These are phyloP conservation scores for Parnassius glacialis DNA, from an alignment of 2,888 invertebrate species.

Conservation along the genomic window DNA sequence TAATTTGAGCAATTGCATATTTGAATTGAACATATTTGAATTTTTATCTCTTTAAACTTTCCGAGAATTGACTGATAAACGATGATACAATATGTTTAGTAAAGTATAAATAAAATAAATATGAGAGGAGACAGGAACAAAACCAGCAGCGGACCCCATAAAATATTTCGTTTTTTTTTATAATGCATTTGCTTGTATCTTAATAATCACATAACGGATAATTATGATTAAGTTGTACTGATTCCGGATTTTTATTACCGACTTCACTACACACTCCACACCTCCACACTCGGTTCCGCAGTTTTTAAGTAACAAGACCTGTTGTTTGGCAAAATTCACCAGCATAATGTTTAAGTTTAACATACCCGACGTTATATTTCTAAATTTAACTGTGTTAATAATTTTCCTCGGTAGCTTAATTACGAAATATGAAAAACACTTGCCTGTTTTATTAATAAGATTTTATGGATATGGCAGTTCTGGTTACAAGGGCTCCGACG, in stretches of 20 bases:
- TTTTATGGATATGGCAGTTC: conserved; percentile 84
- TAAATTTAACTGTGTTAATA: conserved; percentile 10
- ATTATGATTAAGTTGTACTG: not conserved
- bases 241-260: not conserved
- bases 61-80: too few relatives aligned
- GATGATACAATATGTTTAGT: too few relatives aligned
- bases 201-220: too few relatives aligned
- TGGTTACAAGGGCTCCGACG: conserved; percentile 54
- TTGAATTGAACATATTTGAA: too few relatives aligned
- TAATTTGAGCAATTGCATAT: too few relatives aligned
- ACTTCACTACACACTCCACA: conserved; percentile 5
- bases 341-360: conserved; percentile 11
- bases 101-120: too few relatives aligned
- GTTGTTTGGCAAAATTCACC: not conserved
- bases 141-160: too few relatives aligned
- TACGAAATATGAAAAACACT: conserved; percentile 73
- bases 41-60: too few relatives aligned
- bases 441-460: conserved; percentile 79
- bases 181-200: too few relatives aligned
- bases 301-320: conserved; percentile 5
- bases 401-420: conserved; percentile 52
- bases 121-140: too few relatives aligned
- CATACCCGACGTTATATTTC: conserved; percentile 10
- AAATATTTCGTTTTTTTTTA: too few relatives aligned
- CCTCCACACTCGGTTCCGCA: conserved; percentile 1